Conservation (phyloP, 2,888 invertebrate species). For the Melinaea menophilus region DNA sequence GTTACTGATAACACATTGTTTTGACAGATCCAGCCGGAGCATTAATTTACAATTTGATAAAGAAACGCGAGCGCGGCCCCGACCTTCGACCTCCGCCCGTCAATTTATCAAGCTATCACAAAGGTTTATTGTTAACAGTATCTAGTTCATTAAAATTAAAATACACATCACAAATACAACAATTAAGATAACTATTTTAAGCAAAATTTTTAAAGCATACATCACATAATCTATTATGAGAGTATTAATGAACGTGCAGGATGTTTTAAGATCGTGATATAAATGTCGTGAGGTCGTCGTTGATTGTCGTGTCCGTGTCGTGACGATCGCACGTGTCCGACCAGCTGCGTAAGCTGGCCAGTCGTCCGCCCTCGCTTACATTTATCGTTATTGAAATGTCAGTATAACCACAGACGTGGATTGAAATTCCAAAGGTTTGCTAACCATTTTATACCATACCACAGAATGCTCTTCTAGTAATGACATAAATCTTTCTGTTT, state of each 20-base stretch:
- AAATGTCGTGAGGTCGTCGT: constrained; percentile 49
- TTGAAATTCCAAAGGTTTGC: constrained; percentile 29
- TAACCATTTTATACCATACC: constrained; percentile 20
- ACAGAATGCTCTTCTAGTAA: constrained; percentile 19
- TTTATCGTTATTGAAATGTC: constrained; percentile 59
- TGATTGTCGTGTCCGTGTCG: constrained; percentile 38
- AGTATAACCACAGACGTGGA: constrained; percentile 33
- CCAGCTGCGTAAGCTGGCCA: constrained; percentile 34
- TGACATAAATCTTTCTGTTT: constrained; percentile 27
- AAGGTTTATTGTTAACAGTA: constrained; percentile 12
- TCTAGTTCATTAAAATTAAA: no score
- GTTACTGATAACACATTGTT: constrained; percentile 34
- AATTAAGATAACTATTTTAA: no score
- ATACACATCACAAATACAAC: no score
- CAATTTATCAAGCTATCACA: constrained; percentile 27
- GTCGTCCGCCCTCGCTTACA: constrained; percentile 40
- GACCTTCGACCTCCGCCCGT: constrained; percentile 48
- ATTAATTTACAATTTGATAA: constrained; percentile 51
- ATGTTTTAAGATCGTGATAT: constrained; percentile 37
- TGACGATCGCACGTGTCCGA: constrained; percentile 65
- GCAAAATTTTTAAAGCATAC: no score
- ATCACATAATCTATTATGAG: constrained; percentile 17
- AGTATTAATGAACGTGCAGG: constrained; percentile 21
- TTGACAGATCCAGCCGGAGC: constrained; percentile 40
- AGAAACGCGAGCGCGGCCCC: constrained; percentile 37